Evolutionary conservation across 37 sponge, comb jelly and placozoan genomes (phyloP), one percentile per base, ranked within the genome.

Genomic region (Diacarnus erythraeanus): DNA sequence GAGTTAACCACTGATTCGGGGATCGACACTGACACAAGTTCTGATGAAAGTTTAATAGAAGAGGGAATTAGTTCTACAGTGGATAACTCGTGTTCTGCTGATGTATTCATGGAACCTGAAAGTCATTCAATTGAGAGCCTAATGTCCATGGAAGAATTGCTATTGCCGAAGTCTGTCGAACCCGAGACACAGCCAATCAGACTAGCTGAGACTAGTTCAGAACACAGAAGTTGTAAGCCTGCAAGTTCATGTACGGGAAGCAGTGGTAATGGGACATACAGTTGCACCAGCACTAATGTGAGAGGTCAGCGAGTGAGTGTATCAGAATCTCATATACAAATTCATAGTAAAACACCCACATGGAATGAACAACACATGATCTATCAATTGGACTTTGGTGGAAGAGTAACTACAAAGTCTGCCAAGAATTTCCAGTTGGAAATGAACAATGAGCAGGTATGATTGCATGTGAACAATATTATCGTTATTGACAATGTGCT

Each of bases 321-420:
- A 69, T 63, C 83, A 15, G 95, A 88, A 29, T 77, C 84, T 18
- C 87, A 70, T 41, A 68, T 95, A 38, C 84, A 90, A 27, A 88
- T 95, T 12, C 86, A 89, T 80, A 92, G 89, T 75, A 90, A 90
- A 63, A 95, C 96, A 21, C 96, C 96, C 2, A 89, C 90, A 2
- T 95, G 96, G 96, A 95, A 95, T 66, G 91, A 91, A 26, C 96
- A 95, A 35, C 91, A 91, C 80, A 91, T 91, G 92, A 91, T 95
- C 66, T 95, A 95, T 54, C 96, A 95, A 81, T 75, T 95, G 77
- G 96, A 95, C 83, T 95, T 95, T 86, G 96, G 96, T 0, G 96
- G 96, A 18, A 39, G 96, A 57, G 96, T 95, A 57, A 95, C 96
- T 8, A 85, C 89, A 38, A 91, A 95, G 58, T 95, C 96, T 40